Evolutionary conservation across 2,888 invertebrate species (phyloP).

Genomic region (Antheraea assamensis): DNA sequence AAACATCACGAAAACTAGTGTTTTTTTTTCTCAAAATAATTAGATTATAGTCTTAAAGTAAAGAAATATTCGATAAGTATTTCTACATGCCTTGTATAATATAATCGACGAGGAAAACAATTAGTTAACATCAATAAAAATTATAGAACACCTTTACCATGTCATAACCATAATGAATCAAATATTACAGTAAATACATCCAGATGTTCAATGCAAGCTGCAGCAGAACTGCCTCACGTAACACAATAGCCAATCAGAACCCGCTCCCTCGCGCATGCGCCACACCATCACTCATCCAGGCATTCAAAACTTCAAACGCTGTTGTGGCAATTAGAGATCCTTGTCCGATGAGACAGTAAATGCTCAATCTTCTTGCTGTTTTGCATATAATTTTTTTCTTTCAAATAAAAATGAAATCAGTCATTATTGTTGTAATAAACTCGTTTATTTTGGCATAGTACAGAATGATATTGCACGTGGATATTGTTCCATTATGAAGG

Average conservation of each 20-base stretch:
- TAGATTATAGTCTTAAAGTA: not conserved
- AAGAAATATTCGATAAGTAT: not conserved
- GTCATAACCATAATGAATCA: not conserved
- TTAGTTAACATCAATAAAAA: not conserved
- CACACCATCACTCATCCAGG: constrained; percentile 39
- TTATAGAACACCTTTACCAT: constrained; percentile 3
- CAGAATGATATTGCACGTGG: not conserved
- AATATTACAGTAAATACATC: constrained; percentile 13
- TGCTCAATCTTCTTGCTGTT: constrained; percentile 15
- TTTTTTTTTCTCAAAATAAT: no score
- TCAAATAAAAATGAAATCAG: constrained; percentile 50
- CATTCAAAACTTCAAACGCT: constrained; percentile 40
- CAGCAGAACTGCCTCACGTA: constrained; percentile 30
- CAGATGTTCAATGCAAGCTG: constrained; percentile 50
- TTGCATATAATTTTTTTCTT: constrained; percentile 45
- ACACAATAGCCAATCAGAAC: constrained; percentile 72
- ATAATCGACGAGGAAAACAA: not conserved
- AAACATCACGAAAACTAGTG: no score
- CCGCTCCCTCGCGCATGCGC: constrained; percentile 47
- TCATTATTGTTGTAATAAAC: constrained; percentile 37
- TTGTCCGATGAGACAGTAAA: constrained; percentile 35
- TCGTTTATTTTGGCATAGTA: constrained; percentile 6
- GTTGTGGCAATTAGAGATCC: constrained; percentile 41
- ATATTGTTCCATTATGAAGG: not conserved
- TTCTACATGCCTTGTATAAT: not conserved